Conservation (phyloP, 2,113 vertebrate genomes). For the Chloroceryle aenea region DNA sequence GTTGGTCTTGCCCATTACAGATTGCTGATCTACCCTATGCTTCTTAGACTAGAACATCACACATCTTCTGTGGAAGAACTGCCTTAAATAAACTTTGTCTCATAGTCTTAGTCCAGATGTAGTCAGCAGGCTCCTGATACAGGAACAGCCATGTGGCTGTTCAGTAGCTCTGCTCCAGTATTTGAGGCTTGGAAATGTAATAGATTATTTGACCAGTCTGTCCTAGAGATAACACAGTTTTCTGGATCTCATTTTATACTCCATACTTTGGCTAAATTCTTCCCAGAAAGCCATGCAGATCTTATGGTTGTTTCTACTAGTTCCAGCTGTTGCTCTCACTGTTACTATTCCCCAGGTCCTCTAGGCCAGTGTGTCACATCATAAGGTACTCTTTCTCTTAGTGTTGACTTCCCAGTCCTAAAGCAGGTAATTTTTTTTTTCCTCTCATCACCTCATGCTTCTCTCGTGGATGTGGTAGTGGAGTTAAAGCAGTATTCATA, state of each 20-base stretch:
- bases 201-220: not conserved
- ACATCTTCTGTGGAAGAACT: not conserved
- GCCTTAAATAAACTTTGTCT: not conserved
- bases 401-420: not conserved
- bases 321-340: not conserved
- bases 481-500: constrained; percentile 5
- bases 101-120: not conserved
- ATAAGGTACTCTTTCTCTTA: not conserved
- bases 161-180: not conserved
- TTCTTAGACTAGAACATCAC: not conserved
- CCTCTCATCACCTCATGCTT: not conserved
- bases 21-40: not conserved
- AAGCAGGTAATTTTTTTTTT: not conserved
- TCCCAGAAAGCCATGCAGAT: not conserved
- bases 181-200: not conserved
- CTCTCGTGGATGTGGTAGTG: constrained; percentile 1
- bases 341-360: not conserved
- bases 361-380: not conserved
- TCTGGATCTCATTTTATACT: not conserved
- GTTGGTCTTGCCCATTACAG: not conserved
- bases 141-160: not conserved
- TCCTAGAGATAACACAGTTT: not conserved
- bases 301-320: not conserved
- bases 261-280: not conserved
- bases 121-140: not conserved